Base-by-base conservation (phyloP, 1,140 invertebrate species). In the Diorhabda sublineata region DNA sequence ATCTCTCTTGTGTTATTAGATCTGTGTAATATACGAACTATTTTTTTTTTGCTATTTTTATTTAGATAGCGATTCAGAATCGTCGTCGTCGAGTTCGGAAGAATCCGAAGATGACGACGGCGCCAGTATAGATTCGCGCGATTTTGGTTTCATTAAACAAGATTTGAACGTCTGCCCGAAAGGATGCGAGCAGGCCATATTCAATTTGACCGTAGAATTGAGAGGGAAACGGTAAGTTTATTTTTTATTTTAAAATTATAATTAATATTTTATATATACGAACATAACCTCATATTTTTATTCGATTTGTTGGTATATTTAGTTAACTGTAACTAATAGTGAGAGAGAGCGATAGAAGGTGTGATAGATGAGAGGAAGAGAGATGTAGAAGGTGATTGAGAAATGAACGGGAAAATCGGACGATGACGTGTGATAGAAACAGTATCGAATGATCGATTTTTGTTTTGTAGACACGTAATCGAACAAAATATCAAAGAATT, bases 111-210 rank as follows among this genome's bases (percentile, higher is more conserved):
- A 87, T 26, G 86, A 87, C 60, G 87, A 87, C 60, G 85, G 81
- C 43, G 84, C 81, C 45, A 87, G 84, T 71, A 74, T 87, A 41
- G 85, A 88, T 73, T 87, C 85, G n/a, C 74, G 84, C 41, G 85
- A 90, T 73, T 84, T 89, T 66, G 85, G 84, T 3, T 83, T 85
- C 0, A 84, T 90, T 42, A 84, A 85, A 6, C 84, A 90, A 41
- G 91, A 94, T 76, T 90, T 93, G 71, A 88, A 86, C 77, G 81
- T 90, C 26, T 93, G 92, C 76, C 92, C 92, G 0, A 82, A 86
- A 42, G 91, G 88, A 2, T 91, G 91, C 77, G 90, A 92, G 61
- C 84, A 83, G 66, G 84, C 85, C 2, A 78, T 90, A 3, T 92
- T 89, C 73, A 84, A 91, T 43, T 78, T 86, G 68, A 86, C 89